Conservation (phyloP, 2,888 invertebrate species). For the Macrophya annulata region DNA sequence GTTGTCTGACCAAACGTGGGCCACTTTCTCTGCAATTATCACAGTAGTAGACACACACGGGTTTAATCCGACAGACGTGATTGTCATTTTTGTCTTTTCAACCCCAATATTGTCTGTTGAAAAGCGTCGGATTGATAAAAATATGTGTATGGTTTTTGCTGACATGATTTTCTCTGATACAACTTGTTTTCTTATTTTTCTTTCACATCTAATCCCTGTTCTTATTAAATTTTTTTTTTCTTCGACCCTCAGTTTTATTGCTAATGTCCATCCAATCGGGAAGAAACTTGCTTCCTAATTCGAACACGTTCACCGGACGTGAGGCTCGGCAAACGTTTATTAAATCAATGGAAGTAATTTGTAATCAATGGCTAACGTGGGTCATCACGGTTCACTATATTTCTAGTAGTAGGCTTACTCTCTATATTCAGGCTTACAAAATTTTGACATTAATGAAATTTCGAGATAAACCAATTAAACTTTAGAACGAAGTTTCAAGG, state of each 20-base stretch:
- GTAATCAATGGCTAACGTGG: slow-evolving; percentile 10
- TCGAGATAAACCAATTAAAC: background rate
- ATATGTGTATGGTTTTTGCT: background rate
- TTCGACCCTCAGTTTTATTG: background rate
- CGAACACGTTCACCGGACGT: slow-evolving; percentile 3
- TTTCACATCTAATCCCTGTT: background rate
- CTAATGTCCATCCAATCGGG: background rate
- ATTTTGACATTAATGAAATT: background rate
- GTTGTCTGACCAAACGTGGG: slow-evolving; percentile 2
- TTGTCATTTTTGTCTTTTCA: background rate
- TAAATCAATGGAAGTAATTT: slow-evolving; percentile 28
- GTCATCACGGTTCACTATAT: background rate
- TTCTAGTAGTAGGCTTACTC: background rate
- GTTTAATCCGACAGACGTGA: background rate
- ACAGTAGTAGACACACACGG: slow-evolving; percentile 2
- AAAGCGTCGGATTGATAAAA: background rate
- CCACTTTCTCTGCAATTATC: background rate
- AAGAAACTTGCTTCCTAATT: background rate
- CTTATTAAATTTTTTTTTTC: background rate
- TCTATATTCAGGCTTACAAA: background rate
- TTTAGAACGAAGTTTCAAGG: background rate
- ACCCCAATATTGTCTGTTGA: background rate
- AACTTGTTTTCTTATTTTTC: background rate
- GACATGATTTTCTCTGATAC: background rate
- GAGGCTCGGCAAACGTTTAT: slow-evolving; percentile 10